These are phyloP conservation scores for Phrynosoma blainvillii DNA, from an alignment of 2,113 vertebrate genomes.

Conservation along the genomic window DNA sequence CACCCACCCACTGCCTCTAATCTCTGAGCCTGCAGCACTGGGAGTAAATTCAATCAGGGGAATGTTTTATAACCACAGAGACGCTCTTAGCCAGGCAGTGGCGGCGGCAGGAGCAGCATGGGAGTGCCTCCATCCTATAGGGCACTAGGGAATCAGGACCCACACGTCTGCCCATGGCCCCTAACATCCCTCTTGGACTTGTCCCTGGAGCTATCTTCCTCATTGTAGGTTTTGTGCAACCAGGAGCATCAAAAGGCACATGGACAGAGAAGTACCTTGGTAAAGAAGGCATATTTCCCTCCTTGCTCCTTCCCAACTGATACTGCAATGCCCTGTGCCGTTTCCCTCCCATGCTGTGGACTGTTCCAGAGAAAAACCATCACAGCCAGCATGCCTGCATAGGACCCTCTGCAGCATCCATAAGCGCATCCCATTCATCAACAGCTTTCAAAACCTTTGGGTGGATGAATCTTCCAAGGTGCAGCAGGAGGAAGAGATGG, in stretches of 20 bases:
- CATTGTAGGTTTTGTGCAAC: neutral
- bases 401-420: neutral
- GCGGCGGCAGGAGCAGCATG: neutral
- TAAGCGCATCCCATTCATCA: neutral
- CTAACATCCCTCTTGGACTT: neutral
- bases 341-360: neutral
- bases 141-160: neutral
- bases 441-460: neutral
- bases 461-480: neutral
- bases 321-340: fast-evolving
- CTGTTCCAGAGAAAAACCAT: neutral
- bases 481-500: neutral
- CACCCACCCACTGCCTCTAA: conserved; percentile 30
- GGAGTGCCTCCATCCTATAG: neutral
- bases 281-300: neutral
- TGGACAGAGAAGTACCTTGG: neutral
- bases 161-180: too few relatives aligned
- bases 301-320: neutral
- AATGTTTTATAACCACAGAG: conserved; percentile 3
- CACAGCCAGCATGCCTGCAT: neutral
- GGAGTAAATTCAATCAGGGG: conserved; percentile 1
- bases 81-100: neutral
- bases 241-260: neutral
- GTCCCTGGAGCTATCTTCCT: neutral
- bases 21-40: neutral